Evolutionary conservation across 1,140 invertebrate species (phyloP).

Genomic region (Forficula auricularia): DNA sequence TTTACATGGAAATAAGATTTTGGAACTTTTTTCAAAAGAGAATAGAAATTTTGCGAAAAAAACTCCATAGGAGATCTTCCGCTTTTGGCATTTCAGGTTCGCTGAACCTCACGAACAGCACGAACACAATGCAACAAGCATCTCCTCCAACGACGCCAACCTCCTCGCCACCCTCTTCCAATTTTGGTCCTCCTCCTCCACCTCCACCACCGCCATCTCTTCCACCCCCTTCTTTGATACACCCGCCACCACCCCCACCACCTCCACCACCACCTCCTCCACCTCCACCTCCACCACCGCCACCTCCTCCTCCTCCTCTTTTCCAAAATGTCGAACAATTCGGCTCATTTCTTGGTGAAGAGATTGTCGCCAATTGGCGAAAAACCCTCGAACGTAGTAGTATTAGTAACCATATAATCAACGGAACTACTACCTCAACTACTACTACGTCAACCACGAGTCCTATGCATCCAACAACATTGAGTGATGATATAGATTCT

Average conservation of each 20-base stretch:
- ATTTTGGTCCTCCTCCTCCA: slow-evolving; percentile 11
- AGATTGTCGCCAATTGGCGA: slow-evolving; percentile 60
- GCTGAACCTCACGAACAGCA: no score
- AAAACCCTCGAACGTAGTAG: slow-evolving; percentile 41
- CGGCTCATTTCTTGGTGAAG: slow-evolving; percentile 51
- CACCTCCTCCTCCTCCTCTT: slow-evolving; percentile 33
- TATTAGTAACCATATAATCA: no score
- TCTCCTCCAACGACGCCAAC: slow-evolving; percentile 23
- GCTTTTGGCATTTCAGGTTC: no score
- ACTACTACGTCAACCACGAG: slow-evolving; percentile 3
- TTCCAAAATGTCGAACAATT: slow-evolving; percentile 51
- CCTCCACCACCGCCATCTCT: slow-evolving; percentile 12
- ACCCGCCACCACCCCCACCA: slow-evolving; percentile 11
- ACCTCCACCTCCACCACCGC: slow-evolving; percentile 30
- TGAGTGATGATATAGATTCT: slow-evolving; percentile 14
- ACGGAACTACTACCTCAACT: not conserved
- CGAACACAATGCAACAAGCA: slow-evolving; percentile 9
- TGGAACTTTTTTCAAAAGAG: no score
- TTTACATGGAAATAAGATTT: no score
- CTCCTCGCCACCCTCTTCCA: slow-evolving; percentile 18
- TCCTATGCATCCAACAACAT: not conserved
- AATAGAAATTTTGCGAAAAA: no score
- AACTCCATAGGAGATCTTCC: no score
- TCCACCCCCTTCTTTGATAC: slow-evolving; percentile 13
- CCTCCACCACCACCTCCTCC: slow-evolving; percentile 14